Conservation (phyloP, 1,140 invertebrate species). For the Microplitis demolitor region DNA sequence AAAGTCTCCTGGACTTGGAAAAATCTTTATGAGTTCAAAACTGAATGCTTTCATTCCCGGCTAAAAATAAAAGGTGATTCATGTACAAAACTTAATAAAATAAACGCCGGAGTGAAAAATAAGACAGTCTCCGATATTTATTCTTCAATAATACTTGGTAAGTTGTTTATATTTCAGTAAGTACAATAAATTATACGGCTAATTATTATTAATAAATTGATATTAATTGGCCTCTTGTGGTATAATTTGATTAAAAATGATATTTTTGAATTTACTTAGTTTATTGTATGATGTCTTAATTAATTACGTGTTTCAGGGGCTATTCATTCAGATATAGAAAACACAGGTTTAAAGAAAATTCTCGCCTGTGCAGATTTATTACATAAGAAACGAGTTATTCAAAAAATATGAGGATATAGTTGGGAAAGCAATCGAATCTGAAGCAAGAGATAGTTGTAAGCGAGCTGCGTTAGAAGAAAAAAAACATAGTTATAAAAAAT, state of each 20-base stretch:
- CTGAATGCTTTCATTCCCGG: not conserved
- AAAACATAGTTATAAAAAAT: constrained; percentile 6
- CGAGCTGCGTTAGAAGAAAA: constrained; percentile 14
- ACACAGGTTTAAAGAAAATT: constrained; percentile 20
- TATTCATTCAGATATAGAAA: constrained; percentile 20
- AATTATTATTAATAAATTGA: too few relatives aligned
- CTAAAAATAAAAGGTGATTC: not conserved
- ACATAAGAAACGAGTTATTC: not conserved
- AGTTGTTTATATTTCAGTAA: too few relatives aligned
- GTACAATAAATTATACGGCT: too few relatives aligned
- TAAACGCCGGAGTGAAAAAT: too few relatives aligned
- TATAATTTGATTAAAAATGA: too few relatives aligned
- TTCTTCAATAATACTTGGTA: too few relatives aligned
- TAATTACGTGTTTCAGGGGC: constrained; percentile 21
- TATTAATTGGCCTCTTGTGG: too few relatives aligned
- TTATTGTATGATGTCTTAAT: not conserved
- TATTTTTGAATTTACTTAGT: not conserved
- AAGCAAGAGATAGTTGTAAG: constrained; percentile 21
- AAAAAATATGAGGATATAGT: constrained; percentile 21
- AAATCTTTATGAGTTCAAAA: not conserved
- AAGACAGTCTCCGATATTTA: too few relatives aligned
- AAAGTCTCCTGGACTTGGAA: constrained; percentile 10
- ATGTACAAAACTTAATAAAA: not conserved
- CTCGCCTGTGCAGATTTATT: constrained; percentile 20
- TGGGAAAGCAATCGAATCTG: constrained; percentile 19